Conservation (phyloP, 2,888 invertebrate species). For the Elgonia sp. region DNA sequence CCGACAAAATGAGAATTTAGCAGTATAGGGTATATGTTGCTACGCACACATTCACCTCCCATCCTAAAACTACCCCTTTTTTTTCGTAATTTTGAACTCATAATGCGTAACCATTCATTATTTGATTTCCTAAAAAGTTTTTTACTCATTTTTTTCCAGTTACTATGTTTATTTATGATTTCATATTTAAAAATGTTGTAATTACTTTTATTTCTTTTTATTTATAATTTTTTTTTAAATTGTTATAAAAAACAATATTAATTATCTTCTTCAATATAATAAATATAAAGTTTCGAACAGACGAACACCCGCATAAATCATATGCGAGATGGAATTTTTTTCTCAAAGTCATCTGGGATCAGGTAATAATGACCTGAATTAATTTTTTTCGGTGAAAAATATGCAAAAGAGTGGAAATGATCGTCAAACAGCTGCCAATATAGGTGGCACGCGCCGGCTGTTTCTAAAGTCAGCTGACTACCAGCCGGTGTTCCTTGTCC, state of each 20-base stretch:
- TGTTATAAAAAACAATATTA: no score
- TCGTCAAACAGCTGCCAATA: slow-evolving; percentile 80
- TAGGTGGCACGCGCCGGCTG: slow-evolving; percentile 83
- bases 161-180: background rate
- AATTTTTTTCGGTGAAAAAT: slow-evolving; percentile 36
- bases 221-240: no score
- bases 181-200: no score
- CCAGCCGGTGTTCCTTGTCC: slow-evolving; percentile 79
- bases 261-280: background rate
- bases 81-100: background rate
- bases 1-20: no score
- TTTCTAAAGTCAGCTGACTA: slow-evolving; percentile 82
- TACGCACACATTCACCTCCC: background rate
- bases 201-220: no score
- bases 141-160: background rate
- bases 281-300: background rate
- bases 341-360: background rate
- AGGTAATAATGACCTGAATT: slow-evolving; percentile 40
- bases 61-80: background rate
- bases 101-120: background rate
- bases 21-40: no score
- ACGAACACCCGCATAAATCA: background rate
- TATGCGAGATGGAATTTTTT: background rate
- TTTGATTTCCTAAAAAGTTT: background rate
- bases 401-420: slow-evolving; percentile 47